Conservation (phyloP, 2,888 invertebrate genomes). For the Drosophila putrida region DNA sequence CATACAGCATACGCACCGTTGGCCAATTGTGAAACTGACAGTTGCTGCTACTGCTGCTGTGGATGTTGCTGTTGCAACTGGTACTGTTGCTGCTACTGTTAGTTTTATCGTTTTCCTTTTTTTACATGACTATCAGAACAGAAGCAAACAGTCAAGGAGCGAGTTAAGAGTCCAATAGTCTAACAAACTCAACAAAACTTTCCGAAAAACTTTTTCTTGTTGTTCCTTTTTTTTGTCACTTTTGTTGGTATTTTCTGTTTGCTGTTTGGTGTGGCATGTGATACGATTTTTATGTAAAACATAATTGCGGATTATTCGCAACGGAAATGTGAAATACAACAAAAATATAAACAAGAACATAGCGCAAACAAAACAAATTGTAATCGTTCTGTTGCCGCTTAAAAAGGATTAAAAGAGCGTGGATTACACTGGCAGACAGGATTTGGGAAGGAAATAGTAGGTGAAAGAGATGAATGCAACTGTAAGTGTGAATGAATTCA, state of each 20-base stretch:
- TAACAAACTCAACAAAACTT: constrained; percentile 51
- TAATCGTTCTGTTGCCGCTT: constrained; percentile 71
- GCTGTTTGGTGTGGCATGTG: constrained; percentile 56
- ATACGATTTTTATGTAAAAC: constrained; percentile 78
- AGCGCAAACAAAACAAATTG: constrained; percentile 50
- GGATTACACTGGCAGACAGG: constrained; percentile 36
- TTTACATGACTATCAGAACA: constrained; percentile 50
- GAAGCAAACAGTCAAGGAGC: constrained; percentile 63
- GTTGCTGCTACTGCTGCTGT: constrained; percentile 25
- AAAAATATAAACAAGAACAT: constrained; percentile 14
- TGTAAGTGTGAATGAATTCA: constrained; percentile 5
- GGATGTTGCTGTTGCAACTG: constrained; percentile 15
- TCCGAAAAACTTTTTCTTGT: constrained; percentile 38
- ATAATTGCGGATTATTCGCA: constrained; percentile 79
- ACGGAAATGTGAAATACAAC: constrained; percentile 57
- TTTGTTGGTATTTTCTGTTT: constrained; percentile 8
- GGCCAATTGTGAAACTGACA: constrained; percentile 32
- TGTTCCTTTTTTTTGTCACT: constrained; percentile 8
- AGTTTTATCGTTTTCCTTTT: constrained; percentile 36
- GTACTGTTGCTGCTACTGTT: neutral
- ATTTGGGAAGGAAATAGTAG: neutral
- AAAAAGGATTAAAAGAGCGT: constrained; percentile 67
- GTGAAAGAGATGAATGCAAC: neutral
- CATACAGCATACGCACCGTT: constrained; percentile 28
- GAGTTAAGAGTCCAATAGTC: constrained; percentile 37